Evolutionary conservation across 2,888 invertebrate species (phyloP).

Genomic region (Lasioglossum malachurum): DNA sequence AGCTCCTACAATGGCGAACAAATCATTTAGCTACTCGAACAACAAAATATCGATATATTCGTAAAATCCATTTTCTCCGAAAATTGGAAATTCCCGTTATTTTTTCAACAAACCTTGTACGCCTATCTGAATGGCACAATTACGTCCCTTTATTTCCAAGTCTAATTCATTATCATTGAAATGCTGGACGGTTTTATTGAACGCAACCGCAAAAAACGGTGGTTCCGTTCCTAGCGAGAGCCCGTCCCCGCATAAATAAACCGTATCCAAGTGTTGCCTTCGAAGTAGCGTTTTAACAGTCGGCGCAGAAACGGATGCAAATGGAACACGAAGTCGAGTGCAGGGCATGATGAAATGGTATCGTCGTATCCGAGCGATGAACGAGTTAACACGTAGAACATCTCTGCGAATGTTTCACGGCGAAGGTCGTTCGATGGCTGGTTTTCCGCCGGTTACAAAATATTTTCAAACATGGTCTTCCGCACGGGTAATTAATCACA

Average conservation of each 20-base stretch:
- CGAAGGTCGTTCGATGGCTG: neutral
- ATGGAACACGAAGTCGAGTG: neutral
- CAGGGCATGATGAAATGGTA: neutral
- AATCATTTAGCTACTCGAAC: neutral
- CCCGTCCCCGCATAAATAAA: neutral
- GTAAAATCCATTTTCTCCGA: too few species aligned
- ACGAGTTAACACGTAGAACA: neutral
- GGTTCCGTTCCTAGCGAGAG: neutral
- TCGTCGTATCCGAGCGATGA: neutral
- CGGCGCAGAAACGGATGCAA: neutral
- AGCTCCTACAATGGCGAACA: neutral
- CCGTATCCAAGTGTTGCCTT: neutral
- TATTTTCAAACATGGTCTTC: neutral
- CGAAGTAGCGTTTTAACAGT: neutral
- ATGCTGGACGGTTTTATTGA: neutral
- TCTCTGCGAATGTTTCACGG: neutral
- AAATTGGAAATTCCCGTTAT: too few species aligned
- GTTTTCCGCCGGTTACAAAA: neutral
- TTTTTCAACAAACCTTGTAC: too few species aligned
- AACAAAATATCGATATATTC: too few species aligned
- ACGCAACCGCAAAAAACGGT: neutral
- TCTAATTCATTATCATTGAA: constrained; percentile 12
- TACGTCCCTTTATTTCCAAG: neutral
- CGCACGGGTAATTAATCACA: neutral
- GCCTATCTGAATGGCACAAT: constrained; percentile 2